phyloP scores from a whole-genome alignment of 2,888 invertebrate genomes.

The Pemphredon lugubris region DNA sequence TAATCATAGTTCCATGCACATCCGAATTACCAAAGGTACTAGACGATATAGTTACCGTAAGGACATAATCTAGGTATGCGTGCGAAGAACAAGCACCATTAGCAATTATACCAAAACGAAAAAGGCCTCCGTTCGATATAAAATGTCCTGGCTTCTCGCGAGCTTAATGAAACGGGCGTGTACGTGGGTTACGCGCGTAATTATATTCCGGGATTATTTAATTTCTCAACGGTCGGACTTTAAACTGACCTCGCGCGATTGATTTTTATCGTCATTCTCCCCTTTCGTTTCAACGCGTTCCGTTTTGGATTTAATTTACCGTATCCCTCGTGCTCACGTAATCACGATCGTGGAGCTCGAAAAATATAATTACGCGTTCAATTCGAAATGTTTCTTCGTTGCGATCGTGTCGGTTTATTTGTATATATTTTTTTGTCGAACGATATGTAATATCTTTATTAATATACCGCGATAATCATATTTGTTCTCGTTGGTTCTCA shows the following conservation, averaged over 20 bases:
- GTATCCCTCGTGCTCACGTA: background rate
- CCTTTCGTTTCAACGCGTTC: background rate
- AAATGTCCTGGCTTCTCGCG: background rate
- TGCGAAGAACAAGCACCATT: constrained; percentile 20
- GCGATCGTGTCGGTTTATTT: no score
- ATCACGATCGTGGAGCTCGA: background rate
- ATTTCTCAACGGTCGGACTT: constrained; percentile 10
- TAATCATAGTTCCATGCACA: constrained; percentile 80
- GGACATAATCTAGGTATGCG: constrained; percentile 43
- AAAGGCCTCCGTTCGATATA: background rate
- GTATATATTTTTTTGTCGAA: no score
- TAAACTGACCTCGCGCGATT: constrained; percentile 4
- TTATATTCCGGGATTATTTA: constrained; percentile 24
- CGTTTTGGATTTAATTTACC: background rate
- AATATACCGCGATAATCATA: no score
- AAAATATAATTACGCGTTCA: background rate
- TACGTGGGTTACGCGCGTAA: constrained; percentile 28
- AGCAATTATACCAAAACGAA: constrained; percentile 8
- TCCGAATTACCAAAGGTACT: constrained; percentile 78
- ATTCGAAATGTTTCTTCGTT: no score
- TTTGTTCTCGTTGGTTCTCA: no score
- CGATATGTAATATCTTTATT: no score
- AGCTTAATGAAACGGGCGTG: constrained; percentile 12
- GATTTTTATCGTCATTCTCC: constrained; percentile 22
- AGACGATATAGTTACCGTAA: constrained; percentile 60